phyloP scores from a whole-genome alignment of 2,113 vertebrate genomes.

The Podarcis muralis region DNA sequence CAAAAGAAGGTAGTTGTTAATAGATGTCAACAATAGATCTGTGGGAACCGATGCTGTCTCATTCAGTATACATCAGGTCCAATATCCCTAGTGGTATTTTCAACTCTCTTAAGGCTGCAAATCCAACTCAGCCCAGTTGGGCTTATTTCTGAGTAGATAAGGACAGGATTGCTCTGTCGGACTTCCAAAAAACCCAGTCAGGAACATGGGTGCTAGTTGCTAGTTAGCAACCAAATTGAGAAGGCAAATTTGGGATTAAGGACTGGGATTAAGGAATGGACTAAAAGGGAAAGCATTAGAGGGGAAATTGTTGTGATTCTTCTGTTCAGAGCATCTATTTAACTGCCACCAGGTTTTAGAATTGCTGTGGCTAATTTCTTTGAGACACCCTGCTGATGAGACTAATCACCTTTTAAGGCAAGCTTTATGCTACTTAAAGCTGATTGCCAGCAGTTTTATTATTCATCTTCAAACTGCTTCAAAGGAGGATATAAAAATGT shows the following conservation, averaged over 20 bases:
- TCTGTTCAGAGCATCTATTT: conserved; percentile 45
- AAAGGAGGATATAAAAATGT: conserved; percentile 57
- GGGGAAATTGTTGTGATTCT: conserved; percentile 37
- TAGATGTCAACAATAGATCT: no score
- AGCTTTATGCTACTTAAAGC: conserved; percentile 62
- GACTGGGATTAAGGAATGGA: not conserved
- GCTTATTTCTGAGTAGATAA: no score
- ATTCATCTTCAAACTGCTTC: conserved; percentile 58
- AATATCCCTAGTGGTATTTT: no score
- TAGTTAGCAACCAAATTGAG: not conserved
- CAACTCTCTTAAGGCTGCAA: no score
- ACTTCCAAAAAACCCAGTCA: no score
- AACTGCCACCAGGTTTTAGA: conserved; percentile 29
- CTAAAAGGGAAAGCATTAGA: not conserved
- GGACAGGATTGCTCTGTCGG: no score
- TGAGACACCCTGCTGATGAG: conserved; percentile 50
- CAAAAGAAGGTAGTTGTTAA: no score
- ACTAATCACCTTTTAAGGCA: conserved; percentile 60
- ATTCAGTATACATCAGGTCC: no score
- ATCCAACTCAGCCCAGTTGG: no score
- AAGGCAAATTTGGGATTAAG: not conserved
- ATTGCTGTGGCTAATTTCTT: conserved; percentile 53
- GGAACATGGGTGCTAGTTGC: not conserved
- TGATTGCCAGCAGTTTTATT: conserved; percentile 52
- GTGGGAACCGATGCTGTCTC: no score